Base-by-base conservation (phyloP, 2,888 invertebrate species). In the Drepanosiphum platanoidis region DNA sequence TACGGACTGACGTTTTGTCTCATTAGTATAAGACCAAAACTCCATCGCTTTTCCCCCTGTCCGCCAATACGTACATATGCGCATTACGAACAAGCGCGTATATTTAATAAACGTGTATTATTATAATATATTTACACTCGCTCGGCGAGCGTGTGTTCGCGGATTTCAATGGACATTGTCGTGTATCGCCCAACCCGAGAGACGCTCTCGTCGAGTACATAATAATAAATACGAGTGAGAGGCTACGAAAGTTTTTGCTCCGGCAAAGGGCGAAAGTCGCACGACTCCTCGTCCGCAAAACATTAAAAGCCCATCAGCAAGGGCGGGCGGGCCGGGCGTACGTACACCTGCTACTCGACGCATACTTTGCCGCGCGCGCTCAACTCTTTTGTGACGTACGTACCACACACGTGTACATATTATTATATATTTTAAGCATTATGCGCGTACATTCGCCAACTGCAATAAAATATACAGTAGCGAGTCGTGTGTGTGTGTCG, bases 261-360 rank as follows among this genome's bases (percentile, higher is more conserved):
- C 9, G 18, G 58, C 11, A 58, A 36, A 58, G 27, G 70, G 58
- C 30, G 30, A 82, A 72, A 72, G 61, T 71, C 81, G 30, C 39
- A 15, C 30, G 70, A 52, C 36, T 70, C 58, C 36, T 70, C 58
- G 70, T 34, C 80, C 80, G 58, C 52, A 58, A 81, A 81, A 81
- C 80, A 71, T 82, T 82, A 61, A 82, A 82, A 72, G 30, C 42
- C 81, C 81, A 82, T 82, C 71, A 61, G 71, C 58, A 58, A 18
- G 13, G n/a, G n/a, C n/a, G n/a, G n/a, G n/a, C n/a, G n/a, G n/a
- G n/a, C n/a, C n/a, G n/a, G n/a, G n/a, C n/a, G n/a, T n/a, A n/a
- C 39, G n/a, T 9, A 22, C 61, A 72, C 39, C 39, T 61, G 71
- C 4, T 30, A 30, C 30, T 30, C 39, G 4, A 11, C 61, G 18